Evolutionary conservation across 2,113 vertebrate genomes (phyloP).

Genomic region (Aegotheles bennettii): DNA sequence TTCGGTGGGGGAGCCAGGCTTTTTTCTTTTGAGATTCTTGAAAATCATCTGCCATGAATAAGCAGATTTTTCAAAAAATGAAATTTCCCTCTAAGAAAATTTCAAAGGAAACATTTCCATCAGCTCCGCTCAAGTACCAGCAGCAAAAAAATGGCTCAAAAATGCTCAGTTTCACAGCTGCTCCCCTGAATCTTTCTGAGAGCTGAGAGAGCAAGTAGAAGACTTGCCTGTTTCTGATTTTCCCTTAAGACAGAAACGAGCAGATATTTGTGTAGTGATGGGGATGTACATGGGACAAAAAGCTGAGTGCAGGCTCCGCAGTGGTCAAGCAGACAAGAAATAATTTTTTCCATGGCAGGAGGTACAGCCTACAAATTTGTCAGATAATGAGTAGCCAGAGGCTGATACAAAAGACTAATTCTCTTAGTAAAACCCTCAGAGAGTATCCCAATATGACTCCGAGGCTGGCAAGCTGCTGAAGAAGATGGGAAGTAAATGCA

Average conservation of each 20-base stretch:
- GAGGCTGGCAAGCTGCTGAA: background rate
- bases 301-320: background rate
- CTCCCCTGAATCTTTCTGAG: constrained; percentile 1
- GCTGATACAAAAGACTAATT: constrained; percentile 39
- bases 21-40: constrained; percentile 16
- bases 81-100: constrained; percentile 25
- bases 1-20: constrained; percentile 4
- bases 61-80: background rate
- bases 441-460: background rate
- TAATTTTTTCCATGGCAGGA: background rate
- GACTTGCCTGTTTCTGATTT: background rate
- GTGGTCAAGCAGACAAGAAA: background rate
- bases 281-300: background rate
- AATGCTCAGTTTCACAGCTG: constrained; percentile 1
- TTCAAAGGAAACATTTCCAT: constrained; percentile 1
- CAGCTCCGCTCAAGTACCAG: background rate
- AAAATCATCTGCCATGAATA: constrained; percentile 31
- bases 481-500: background rate
- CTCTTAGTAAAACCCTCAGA: constrained; percentile 17
- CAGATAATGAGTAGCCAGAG: constrained; percentile 18
- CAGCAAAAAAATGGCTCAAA: background rate
- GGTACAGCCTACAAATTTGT: background rate
- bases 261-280: background rate
- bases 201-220: background rate
- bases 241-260: background rate